These are phyloP conservation scores for Drosophila varians DNA, from an alignment of 1,140 invertebrate genomes.

Conservation along the genomic window DNA sequence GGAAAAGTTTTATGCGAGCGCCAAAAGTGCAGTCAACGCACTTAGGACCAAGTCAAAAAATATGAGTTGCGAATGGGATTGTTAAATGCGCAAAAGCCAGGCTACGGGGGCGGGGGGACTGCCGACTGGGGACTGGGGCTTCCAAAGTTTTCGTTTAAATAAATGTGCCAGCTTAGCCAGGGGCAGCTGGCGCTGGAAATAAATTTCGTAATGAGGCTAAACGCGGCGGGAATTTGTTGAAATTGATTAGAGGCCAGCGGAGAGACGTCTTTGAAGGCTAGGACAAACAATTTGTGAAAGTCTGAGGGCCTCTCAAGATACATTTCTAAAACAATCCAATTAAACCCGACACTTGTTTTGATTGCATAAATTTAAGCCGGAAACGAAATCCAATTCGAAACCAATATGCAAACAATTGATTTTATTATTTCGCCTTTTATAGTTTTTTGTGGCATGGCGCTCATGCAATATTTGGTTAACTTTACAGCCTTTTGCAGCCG, in stretches of 20 bases:
- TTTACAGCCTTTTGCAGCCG: slow-evolving; percentile 22
- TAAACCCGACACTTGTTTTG: too few relatives aligned
- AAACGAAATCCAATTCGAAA: background rate
- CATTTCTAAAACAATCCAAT: background rate
- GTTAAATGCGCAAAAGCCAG: slow-evolving; percentile 28
- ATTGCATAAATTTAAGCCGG: background rate
- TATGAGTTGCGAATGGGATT: slow-evolving; percentile 76
- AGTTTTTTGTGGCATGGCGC: background rate
- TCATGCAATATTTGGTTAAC: slow-evolving; percentile 31
- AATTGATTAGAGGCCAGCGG: slow-evolving; percentile 27
- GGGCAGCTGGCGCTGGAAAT: slow-evolving; percentile 24
- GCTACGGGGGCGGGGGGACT: too few relatives aligned
- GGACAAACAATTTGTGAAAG: background rate
- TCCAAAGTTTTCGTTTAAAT: slow-evolving; percentile 55
- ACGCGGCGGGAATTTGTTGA: slow-evolving; percentile 14
- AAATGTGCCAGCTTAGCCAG: slow-evolving; percentile 51
- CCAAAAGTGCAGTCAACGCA: slow-evolving; percentile 77
- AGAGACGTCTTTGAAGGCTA: slow-evolving; percentile 3
- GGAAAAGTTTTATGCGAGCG: slow-evolving; percentile 71
- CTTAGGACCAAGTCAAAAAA: slow-evolving; percentile 63
- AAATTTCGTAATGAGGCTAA: slow-evolving; percentile 42
- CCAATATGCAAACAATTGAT: background rate
- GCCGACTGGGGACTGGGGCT: background rate
- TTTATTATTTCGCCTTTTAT: slow-evolving; percentile 15
- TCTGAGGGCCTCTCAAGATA: background rate